Evolutionary conservation across 2,797 vertebrate genomes (phyloP), one percentile per base, ranked within the genome.

Genomic region (Acanthurus leucopareius): DNA sequence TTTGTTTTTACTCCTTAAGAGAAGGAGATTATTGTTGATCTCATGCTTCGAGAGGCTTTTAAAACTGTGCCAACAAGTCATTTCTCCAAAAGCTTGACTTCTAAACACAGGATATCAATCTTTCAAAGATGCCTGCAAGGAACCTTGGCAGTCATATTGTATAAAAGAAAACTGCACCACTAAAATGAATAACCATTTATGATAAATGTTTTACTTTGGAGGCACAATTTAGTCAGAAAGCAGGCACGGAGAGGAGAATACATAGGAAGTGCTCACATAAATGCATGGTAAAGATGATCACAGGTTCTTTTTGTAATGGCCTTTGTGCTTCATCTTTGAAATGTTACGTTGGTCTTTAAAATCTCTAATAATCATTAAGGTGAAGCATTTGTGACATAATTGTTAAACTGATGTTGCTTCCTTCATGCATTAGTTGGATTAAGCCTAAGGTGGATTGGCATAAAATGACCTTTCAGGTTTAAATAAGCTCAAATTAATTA

Each of bases 401-500:
- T 40, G 5, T 63, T 44, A 40, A 73, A 73, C 52, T 1, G 62
- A 78, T 40, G 32, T 40, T 60, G 42, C 47, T 72, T 62, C 9
- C 47, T 54, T 67, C 10, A 59, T 63, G 15, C 19, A 68, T 75
- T 58, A n/a, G 11, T 4, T 74, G 28, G 22, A 73, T 56, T 71
- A 42, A 75, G 48, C 22, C 15, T 0, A 13, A 58, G 54, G 54
- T 57, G 22, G 38, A 73, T 38, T 58, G 16, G 10, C 10, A 83
- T 42, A 58, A n/a, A 76, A 5, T 80, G 67, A 59, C 16, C 19
- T 67, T 67, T 69, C 35, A 28, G 13, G 40, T 69, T 66, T 78
- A 8, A 67, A 73, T 65, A 19, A 65, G 52, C 7, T 74, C 35
- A 75, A 80, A 84, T 73, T 47, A 76, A 82, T 79, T 64, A 35